Evolutionary conservation across 2,888 invertebrate genomes (phyloP).

Genomic region (Leucophora obtusa): DNA sequence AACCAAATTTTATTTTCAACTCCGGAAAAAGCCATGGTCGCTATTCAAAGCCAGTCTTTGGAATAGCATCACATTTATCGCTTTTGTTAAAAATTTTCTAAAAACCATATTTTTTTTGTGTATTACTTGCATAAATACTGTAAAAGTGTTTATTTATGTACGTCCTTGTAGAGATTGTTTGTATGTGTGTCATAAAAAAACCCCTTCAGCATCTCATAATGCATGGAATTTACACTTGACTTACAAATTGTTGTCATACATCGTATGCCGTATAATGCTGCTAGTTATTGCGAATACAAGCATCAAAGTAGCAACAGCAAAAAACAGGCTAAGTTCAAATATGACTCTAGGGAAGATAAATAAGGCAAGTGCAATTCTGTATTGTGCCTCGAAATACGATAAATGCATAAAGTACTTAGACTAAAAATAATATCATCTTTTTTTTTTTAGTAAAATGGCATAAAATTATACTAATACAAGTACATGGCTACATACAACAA

Average conservation of each 20-base stretch:
- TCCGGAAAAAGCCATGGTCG: too few relatives aligned
- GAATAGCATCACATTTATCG: too few relatives aligned
- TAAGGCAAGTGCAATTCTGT: slow-evolving; percentile 32
- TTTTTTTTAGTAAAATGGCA: slow-evolving; percentile 17
- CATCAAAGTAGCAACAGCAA: not conserved
- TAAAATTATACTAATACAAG: slow-evolving; percentile 31
- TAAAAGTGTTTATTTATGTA: not conserved
- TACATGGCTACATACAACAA: not conserved
- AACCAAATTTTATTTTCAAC: too few relatives aligned
- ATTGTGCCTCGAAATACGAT: slow-evolving; percentile 15
- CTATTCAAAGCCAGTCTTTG: too few relatives aligned
- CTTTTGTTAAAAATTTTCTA: too few relatives aligned
- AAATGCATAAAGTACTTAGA: slow-evolving; percentile 15
- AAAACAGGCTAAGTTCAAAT: slow-evolving; percentile 55
- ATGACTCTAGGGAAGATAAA: slow-evolving; percentile 47
- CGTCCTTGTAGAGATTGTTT: not conserved
- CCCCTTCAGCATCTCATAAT: slow-evolving; percentile 49
- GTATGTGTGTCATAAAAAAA: slow-evolving; percentile 11
- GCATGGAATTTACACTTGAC: slow-evolving; percentile 60
- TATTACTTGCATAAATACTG: not conserved
- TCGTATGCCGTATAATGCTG: slow-evolving; percentile 39
- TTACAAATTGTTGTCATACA: slow-evolving; percentile 60
- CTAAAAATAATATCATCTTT: not conserved
- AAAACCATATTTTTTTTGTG: too few relatives aligned
- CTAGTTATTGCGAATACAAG: slow-evolving; percentile 7